Base-by-base conservation (phyloP, 2,113 vertebrate species). In the Leucoraja erinaceus region DNA sequence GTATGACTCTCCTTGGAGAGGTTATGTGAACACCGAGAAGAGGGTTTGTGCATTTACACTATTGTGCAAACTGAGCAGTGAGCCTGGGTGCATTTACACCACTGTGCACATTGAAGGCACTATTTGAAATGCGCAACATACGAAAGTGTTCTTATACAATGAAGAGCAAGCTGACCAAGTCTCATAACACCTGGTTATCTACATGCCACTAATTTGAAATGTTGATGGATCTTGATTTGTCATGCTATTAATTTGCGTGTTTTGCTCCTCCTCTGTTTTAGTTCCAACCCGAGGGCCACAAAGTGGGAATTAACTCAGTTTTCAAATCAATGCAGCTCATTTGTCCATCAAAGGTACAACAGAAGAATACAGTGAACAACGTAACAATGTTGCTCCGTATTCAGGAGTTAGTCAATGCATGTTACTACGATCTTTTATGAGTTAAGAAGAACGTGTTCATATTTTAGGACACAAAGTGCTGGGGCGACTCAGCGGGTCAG, bases 231-330 rank as follows among this genome's bases (percentile, higher is more conserved):
- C 9, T 47, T 54, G 16, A 47, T 5, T 16, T 11, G 47, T 31
- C 56, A 28, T 7, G 14, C 16, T 47, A 22, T 47, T 54, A 28
- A 93, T 33, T 93, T 88, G 83, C 28, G 83, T 4, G 20, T 33
- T 20, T 54, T 91, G 38, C 93, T 54, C 81, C 93, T 72, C 66
- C 78, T 93, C 72, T 72, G 28, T 5, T 93, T 11, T 94, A 97
- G 97, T 97, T 97, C 94, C 96, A 97, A 93, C 95, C 96, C 0
- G 95, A 95, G 61, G 96, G 95, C 61, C 93, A 94, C 2, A 97
- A 97, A 94, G 93, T 94, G 83, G 94, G 94, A 22, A 94, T 97
- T 76, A 94, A 93, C 93, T 96, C 94, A 68, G 96, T 97, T 93
- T 96, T 96, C 18, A 95, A 96, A 75, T 95, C 96, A 75, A 95